phyloP scores from a whole-genome alignment of 2,888 invertebrate genomes.

The Lamproptera curius region DNA sequence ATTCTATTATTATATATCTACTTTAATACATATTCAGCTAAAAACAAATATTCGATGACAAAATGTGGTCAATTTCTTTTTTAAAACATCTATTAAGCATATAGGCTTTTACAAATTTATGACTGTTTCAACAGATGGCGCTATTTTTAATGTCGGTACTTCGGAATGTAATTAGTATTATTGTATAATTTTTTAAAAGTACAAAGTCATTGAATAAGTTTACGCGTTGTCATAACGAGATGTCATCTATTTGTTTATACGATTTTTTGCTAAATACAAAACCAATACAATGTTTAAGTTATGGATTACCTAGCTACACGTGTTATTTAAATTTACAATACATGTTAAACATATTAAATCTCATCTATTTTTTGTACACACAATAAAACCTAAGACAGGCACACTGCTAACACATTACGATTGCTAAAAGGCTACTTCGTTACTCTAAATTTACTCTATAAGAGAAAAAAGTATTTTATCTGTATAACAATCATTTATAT shows the following conservation, averaged over 20 bases:
- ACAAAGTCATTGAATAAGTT: slow-evolving; percentile 6
- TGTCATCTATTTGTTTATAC: not conserved
- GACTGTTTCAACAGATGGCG: slow-evolving; percentile 3
- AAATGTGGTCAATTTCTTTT: not conserved
- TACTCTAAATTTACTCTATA: slow-evolving; percentile 5
- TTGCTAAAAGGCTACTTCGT: slow-evolving; percentile 48
- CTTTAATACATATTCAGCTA: slow-evolving; percentile 17
- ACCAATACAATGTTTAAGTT: slow-evolving; percentile 1
- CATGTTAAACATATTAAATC: slow-evolving; percentile 8
- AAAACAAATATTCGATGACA: not conserved
- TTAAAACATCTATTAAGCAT: slow-evolving; percentile 20
- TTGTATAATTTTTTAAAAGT: too few relatives aligned
- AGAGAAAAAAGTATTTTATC: not conserved
- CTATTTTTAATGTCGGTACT: not conserved
- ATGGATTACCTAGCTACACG: slow-evolving; percentile 5
- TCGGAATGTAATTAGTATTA: too few relatives aligned
- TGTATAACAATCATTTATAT: too few relatives aligned
- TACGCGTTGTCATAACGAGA: not conserved
- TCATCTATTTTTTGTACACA: slow-evolving; percentile 24
- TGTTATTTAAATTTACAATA: slow-evolving; percentile 8
- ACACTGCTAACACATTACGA: slow-evolving; percentile 62
- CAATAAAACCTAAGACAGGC: slow-evolving; percentile 49
- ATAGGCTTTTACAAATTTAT: not conserved
- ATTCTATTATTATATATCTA: slow-evolving; percentile 58
- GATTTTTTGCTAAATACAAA: not conserved